Percentiles rank a stretch among this genome's conserved stretches.
Evolutionary conservation across 2,888 invertebrate genomes (phyloP).

Genomic region (Drosophila birchii): DNA sequence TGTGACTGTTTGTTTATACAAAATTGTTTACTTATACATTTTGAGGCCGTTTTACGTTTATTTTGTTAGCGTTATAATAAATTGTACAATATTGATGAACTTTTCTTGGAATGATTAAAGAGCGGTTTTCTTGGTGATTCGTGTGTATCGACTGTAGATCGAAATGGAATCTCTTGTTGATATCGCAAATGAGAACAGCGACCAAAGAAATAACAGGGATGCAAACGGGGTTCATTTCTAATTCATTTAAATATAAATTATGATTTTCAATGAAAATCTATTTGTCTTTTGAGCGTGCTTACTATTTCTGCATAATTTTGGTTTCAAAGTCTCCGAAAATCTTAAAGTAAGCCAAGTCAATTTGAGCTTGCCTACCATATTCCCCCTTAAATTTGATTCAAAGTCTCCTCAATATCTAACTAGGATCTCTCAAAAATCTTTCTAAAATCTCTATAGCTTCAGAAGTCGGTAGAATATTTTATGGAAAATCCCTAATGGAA

Average conservation of each 20-base stretch:
- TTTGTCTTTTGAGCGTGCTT: not conserved
- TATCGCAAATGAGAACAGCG: slow-evolving; percentile 83
- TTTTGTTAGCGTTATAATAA: slow-evolving; percentile 44
- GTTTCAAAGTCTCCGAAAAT: not conserved
- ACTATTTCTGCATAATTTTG: not conserved
- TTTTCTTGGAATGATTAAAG: slow-evolving; percentile 35
- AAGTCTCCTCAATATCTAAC: not conserved
- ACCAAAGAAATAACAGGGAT: slow-evolving; percentile 35
- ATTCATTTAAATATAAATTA: not conserved
- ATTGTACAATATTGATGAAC: slow-evolving; percentile 59
- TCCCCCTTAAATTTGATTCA: not conserved
- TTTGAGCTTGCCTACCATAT: not conserved
- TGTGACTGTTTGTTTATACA: slow-evolving; percentile 48
- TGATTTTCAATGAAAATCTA: too few species aligned
- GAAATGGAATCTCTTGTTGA: slow-evolving; percentile 84
- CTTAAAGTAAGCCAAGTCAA: not conserved
- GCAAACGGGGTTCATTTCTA: slow-evolving; percentile 11
- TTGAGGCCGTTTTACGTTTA: slow-evolving; percentile 28
- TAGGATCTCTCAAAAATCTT: not conserved
- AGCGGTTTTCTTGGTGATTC: slow-evolving; percentile 22
- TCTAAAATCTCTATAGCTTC: not conserved
- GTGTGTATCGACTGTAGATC: slow-evolving; percentile 62
- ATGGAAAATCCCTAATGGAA: not conserved
- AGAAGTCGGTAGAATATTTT: not conserved
- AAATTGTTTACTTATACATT: slow-evolving; percentile 49